Percentiles rank a stretch among this genome's conserved stretches.
phyloP scores from a whole-genome alignment of 2,113 vertebrate species.

The Romanogobio albipinnatus region DNA sequence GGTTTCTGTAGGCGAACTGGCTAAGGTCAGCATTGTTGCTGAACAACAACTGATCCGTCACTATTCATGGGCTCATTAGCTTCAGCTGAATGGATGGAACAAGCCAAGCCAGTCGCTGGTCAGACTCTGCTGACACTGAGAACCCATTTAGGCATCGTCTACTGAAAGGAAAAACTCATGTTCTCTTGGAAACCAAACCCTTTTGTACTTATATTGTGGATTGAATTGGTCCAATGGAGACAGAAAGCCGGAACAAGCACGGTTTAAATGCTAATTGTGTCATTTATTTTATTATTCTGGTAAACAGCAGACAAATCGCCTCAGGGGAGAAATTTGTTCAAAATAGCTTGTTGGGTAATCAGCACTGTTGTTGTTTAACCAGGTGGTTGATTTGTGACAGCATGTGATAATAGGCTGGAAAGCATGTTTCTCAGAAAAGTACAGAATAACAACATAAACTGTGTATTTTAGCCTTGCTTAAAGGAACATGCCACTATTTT shows the following conservation, averaged over 20 bases:
- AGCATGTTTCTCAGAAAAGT: background rate
- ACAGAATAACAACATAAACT: background rate
- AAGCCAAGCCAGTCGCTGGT: conserved; percentile 11
- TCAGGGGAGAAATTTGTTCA: conserved; percentile 1
- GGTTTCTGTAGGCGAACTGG: conserved; percentile 16
- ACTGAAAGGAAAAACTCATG: background rate
- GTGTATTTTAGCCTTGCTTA: background rate
- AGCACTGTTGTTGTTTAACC: conserved; percentile 12
- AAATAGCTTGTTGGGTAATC: conserved; percentile 38
- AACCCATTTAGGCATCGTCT: conserved; percentile 20
- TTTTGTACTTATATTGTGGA: conserved; percentile 26
- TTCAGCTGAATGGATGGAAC: conserved; percentile 27
- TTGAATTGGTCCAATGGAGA: background rate
- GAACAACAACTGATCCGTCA: conserved; percentile 13
- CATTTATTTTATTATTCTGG: conserved; percentile 29
- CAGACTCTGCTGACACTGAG: conserved; percentile 9
- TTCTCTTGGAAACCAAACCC: conserved; percentile 14
- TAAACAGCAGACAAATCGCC: conserved; percentile 38
- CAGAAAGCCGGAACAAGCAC: background rate
- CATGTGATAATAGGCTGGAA: background rate
- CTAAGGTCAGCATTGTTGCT: conserved; percentile 19
- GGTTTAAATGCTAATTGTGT: conserved; percentile 43
- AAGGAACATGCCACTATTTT: too few relatives aligned
- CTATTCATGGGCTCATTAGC: conserved; percentile 17
- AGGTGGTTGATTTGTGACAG: background rate